A percentile compares a stretch with the other conserved stretches of the same genome.
These are phyloP conservation scores for Meliscaeva auricollis DNA, from an alignment of 2,888 invertebrate species.

Conservation along the genomic window DNA sequence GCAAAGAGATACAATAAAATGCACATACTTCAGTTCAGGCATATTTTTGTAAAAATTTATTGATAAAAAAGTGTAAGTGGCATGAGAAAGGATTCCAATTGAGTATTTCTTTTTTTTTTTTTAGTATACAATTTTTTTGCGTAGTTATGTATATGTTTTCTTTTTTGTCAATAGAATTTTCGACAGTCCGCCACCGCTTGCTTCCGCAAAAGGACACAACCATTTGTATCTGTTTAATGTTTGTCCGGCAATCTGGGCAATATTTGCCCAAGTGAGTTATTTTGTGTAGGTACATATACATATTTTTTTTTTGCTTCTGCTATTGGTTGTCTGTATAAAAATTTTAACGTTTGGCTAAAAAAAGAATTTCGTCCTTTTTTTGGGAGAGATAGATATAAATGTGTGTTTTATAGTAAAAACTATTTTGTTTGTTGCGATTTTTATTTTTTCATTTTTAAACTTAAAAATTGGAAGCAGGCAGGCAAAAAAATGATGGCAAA, in stretches of 20 bases:
- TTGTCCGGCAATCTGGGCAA: slow-evolving; percentile 75
- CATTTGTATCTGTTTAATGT: slow-evolving; percentile 75
- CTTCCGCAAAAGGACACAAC: slow-evolving; percentile 26
- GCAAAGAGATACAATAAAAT: slow-evolving; percentile 16
- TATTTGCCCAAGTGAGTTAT: slow-evolving; percentile 73
- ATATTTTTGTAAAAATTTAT: slow-evolving; percentile 45
- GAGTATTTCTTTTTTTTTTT: slow-evolving; percentile 54
- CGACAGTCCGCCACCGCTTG: not conserved
- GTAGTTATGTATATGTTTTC: not conserved
- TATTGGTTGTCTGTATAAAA: slow-evolving; percentile 43
- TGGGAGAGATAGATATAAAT: not conserved
- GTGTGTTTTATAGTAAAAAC: not conserved
- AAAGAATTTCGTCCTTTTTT: slow-evolving; percentile 53
- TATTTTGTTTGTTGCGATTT: slow-evolving; percentile 39
- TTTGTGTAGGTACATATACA: slow-evolving; percentile 13
- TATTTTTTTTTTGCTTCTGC: slow-evolving; percentile 11
- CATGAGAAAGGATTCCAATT: slow-evolving; percentile 56
- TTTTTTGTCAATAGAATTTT: slow-evolving; percentile 23
- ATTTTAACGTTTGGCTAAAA: slow-evolving; percentile 53
- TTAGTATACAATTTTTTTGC: slow-evolving; percentile 1
- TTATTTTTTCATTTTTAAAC: slow-evolving; percentile 21
- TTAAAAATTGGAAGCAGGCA: slow-evolving; percentile 10
- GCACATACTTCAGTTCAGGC: slow-evolving; percentile 26
- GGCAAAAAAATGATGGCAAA: not conserved
- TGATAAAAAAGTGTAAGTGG: slow-evolving; percentile 7